These are phyloP conservation scores for Danionella cerebrum DNA, from an alignment of 2,113 vertebrate genomes.

Conservation along the genomic window DNA sequence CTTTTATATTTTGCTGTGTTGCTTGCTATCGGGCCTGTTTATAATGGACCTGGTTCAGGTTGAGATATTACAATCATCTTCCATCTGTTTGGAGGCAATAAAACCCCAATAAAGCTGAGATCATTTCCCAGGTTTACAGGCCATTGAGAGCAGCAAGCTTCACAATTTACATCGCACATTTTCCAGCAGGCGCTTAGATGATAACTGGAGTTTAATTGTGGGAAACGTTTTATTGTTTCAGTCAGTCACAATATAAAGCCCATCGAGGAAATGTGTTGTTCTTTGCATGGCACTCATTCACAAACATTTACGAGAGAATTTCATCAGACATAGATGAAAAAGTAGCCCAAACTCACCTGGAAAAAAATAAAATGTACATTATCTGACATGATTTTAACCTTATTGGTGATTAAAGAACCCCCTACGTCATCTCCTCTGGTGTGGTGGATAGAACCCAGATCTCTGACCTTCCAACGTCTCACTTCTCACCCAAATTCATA, in stretches of 20 bases:
- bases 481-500: no score
- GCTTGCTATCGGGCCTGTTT: no score
- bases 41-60: no score
- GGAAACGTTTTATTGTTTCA: neutral
- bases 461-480: no score
- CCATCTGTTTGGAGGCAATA: slow-evolving; percentile 33
- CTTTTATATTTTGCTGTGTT: no score
- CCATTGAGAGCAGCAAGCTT: neutral
- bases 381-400: no score
- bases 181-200: neutral
- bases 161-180: neutral
- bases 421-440: no score
- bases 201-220: slow-evolving; percentile 10
- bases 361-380: no score
- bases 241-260: neutral
- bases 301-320: slow-evolving; percentile 11
- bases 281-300: slow-evolving; percentile 13
- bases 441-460: no score
- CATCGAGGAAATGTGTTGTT: neutral
- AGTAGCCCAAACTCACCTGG: no score
- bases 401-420: no score
- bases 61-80: slow-evolving; percentile 20
- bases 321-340: neutral
- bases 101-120: neutral
- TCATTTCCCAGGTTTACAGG: neutral